Conservation (phyloP, 2,113 vertebrate genomes). For the Triplophysa tibetana region DNA sequence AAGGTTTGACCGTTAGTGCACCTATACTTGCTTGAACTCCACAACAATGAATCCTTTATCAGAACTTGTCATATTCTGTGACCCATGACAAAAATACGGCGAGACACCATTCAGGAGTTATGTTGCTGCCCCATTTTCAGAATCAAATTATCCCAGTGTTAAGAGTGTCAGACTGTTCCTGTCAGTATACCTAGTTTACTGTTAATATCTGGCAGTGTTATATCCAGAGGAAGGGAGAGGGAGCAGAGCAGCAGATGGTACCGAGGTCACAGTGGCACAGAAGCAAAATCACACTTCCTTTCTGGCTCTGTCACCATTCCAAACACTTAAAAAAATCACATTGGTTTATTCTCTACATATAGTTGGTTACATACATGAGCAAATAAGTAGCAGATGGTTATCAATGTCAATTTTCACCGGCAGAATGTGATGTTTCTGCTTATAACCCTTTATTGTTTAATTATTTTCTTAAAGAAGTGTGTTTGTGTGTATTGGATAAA, state of each 20-base stretch:
- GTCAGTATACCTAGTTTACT: conserved; percentile 28
- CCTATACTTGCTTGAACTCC: neutral
- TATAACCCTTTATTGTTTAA: neutral
- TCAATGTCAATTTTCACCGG: too few relatives aligned
- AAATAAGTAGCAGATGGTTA: too few relatives aligned
- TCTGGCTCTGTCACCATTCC: conserved; percentile 37
- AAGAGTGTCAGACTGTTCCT: conserved; percentile 47
- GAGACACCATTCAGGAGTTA: conserved; percentile 19
- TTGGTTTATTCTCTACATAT: neutral
- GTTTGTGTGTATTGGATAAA: neutral
- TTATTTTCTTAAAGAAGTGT: neutral
- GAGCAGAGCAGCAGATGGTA: conserved; percentile 41
- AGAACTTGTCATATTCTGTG: conserved; percentile 11
- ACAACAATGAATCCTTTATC: conserved; percentile 16
- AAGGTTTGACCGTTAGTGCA: too few relatives aligned
- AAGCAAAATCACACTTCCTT: conserved; percentile 30
- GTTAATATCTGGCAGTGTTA: conserved; percentile 30
- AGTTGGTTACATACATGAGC: too few relatives aligned
- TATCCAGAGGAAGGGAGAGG: conserved; percentile 5
- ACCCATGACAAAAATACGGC: neutral
- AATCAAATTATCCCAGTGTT: conserved; percentile 36
- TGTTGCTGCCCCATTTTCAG: conserved; percentile 17
- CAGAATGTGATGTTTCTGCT: too few relatives aligned
- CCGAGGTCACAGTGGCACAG: conserved; percentile 31
- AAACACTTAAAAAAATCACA: conserved; percentile 10